Base-by-base conservation (phyloP, 2,888 invertebrate species). In the Metacarcinus magister region DNA sequence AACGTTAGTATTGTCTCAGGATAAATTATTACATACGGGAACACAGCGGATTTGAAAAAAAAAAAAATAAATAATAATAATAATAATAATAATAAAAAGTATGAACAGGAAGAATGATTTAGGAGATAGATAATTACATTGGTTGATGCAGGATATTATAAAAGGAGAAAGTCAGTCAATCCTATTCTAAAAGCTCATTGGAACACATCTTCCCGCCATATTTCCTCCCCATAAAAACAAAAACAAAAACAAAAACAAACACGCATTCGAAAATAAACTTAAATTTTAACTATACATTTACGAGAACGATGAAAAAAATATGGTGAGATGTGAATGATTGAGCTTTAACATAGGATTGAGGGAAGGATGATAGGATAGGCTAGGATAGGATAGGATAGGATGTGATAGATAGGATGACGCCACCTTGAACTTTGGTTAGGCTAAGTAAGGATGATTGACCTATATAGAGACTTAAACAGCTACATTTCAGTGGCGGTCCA, bases 361-460 rank as follows among this genome's bases (percentile, higher is more conserved):
- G 60, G 54, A 60, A 23, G 39, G 95, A 10, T 54, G 82, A 67
- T 19, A 67, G 67, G 67, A 67, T 67, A 23, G 67, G 23, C 32
- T 5, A 82, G 67, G n/a, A n/a, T 23, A n/a, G 67, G 2, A 67
- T n/a, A 82, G 67, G 67, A 28, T n/a, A 28, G 8, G 91, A 39
- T 13, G 19, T 54, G 91, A n/a, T n/a, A 10, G 10, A 8, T 54
- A 95, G 75, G 95, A 67, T 13, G 13, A 19, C 43, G 32, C 91
- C 95, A 75, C 32, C 48, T 67, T 44, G 94, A 75, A 96, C 96
- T 96, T 96, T 96, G 96, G 96, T 96, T 95, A 95, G 96, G 95
- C 95, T 93, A 94, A 89, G 92, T 89, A 89, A 67, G 94, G 92
- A 96, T 94, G 92, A 94, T 82, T 96, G 94, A 94, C 92, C 94